Evolutionary conservation across 2,888 invertebrate genomes (phyloP).

Genomic region (Cantharis rufa): DNA sequence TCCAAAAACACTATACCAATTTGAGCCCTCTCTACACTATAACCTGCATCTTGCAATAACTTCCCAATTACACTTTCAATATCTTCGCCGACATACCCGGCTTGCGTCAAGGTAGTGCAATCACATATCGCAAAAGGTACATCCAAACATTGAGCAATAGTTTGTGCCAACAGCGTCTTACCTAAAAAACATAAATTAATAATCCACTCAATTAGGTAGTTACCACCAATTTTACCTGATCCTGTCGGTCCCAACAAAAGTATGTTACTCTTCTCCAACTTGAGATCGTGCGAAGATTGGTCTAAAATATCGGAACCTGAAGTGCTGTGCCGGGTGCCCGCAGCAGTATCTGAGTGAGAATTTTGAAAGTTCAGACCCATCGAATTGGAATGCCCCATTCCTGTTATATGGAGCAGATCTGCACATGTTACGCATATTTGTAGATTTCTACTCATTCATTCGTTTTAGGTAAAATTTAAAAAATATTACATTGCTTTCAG

Average conservation of each 20-base stretch:
- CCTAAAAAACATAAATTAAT: slow-evolving; percentile 55
- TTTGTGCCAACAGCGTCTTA: slow-evolving; percentile 96
- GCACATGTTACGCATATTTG: slow-evolving; percentile 41
- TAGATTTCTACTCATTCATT: slow-evolving; percentile 5
- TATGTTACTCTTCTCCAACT: slow-evolving; percentile 95
- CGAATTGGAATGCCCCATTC: slow-evolving; percentile 70
- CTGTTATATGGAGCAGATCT: slow-evolving; percentile 88
- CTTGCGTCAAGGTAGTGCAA: slow-evolving; percentile 94
- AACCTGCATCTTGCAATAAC: slow-evolving; percentile 93
- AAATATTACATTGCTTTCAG: background rate
- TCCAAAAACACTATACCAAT: slow-evolving; percentile 98
- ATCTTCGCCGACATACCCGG: slow-evolving; percentile 99
- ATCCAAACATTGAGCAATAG: slow-evolving; percentile 95
- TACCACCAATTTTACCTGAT: slow-evolving; percentile 67
- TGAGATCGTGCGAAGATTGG: slow-evolving; percentile 77
- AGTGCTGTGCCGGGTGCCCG: slow-evolving; percentile 33
- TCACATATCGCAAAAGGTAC: slow-evolving; percentile 99
- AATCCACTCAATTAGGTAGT: background rate
- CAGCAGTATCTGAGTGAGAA: slow-evolving; percentile 42
- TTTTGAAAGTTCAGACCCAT: slow-evolving; percentile 62
- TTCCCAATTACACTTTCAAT: slow-evolving; percentile 98
- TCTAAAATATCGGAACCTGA: slow-evolving; percentile 82
- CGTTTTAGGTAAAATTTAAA: background rate
- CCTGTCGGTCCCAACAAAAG: slow-evolving; percentile 96
- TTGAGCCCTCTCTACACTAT: slow-evolving; percentile 96